Conservation (phyloP, 2,113 vertebrate genomes). For the Podarcis cretensis region DNA sequence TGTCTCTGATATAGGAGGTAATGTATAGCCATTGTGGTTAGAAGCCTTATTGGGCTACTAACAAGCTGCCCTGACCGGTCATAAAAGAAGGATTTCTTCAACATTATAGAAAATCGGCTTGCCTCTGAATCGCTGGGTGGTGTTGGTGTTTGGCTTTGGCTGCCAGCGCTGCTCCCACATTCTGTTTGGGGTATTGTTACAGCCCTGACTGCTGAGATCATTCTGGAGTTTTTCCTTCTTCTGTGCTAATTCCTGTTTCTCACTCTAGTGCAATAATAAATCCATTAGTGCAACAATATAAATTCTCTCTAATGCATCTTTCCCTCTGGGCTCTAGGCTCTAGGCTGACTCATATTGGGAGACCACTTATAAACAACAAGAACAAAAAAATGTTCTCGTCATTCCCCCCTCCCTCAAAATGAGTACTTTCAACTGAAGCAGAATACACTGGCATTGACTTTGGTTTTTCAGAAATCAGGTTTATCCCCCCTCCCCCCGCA, state of each 20-base stretch:
- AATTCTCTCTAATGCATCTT: constrained; percentile 1
- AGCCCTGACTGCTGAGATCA: neutral
- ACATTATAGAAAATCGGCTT: neutral
- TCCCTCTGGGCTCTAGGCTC: neutral
- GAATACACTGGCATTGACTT: neutral
- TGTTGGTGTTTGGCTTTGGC: neutral
- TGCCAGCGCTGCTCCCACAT: neutral
- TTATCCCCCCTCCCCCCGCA: neutral
- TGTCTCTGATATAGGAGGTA: too few relatives aligned
- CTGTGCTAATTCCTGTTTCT: constrained; percentile 1
- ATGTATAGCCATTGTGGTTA: too few relatives aligned
- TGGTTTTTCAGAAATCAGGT: neutral
- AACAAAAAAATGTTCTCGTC: neutral
- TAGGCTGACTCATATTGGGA: constrained; percentile 8
- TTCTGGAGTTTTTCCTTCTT: neutral
- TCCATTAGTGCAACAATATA: neutral
- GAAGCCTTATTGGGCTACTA: neutral
- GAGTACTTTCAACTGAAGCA: neutral
- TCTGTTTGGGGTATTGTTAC: fast-evolving
- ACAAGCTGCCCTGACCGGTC: neutral
- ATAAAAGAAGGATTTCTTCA: neutral
- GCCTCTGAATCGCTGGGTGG: neutral
- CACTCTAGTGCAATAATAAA: constrained; percentile 8
- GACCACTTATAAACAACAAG: neutral
- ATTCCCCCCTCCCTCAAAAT: fast-evolving